Percentiles rank a stretch among this genome's conserved stretches.
Evolutionary conservation across 2,797 vertebrate genomes (phyloP).

Genomic region (Babyrousa celebensis): DNA sequence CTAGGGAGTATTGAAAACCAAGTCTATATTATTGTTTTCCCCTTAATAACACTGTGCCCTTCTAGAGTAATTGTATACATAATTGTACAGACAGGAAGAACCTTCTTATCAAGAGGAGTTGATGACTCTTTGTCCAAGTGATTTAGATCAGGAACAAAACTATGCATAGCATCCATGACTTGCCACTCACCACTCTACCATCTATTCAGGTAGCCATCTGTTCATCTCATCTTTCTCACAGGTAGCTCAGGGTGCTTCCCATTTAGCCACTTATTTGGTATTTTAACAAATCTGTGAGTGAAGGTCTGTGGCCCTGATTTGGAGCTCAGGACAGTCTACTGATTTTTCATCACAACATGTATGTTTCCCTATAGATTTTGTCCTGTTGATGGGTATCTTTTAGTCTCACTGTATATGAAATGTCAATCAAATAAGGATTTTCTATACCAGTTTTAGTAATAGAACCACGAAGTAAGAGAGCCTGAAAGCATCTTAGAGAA

Average conservation of each 20-base stretch:
- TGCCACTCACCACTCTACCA: background rate
- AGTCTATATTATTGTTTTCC: background rate
- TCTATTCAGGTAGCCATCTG: background rate
- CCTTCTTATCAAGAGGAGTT: background rate
- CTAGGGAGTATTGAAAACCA: background rate
- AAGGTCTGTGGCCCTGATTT: background rate
- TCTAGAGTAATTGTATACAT: background rate
- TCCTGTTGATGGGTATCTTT: background rate
- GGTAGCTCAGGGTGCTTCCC: background rate
- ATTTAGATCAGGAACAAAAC: conserved; percentile 22
- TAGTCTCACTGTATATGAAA: background rate
- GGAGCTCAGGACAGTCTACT: background rate
- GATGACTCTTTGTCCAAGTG: background rate
- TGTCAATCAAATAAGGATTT: background rate
- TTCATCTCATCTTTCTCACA: background rate
- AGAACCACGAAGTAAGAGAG: background rate
- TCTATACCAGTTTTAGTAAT: background rate
- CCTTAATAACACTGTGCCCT: background rate
- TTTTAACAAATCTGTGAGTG: background rate
- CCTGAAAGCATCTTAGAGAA: background rate
- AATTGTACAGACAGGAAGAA: background rate
- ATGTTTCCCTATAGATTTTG: background rate
- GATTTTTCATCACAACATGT: background rate
- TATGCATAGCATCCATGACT: background rate
- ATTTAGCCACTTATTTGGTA: background rate